Conservation (phyloP, 1,140 invertebrate species). For the Orius insidiosus region DNA sequence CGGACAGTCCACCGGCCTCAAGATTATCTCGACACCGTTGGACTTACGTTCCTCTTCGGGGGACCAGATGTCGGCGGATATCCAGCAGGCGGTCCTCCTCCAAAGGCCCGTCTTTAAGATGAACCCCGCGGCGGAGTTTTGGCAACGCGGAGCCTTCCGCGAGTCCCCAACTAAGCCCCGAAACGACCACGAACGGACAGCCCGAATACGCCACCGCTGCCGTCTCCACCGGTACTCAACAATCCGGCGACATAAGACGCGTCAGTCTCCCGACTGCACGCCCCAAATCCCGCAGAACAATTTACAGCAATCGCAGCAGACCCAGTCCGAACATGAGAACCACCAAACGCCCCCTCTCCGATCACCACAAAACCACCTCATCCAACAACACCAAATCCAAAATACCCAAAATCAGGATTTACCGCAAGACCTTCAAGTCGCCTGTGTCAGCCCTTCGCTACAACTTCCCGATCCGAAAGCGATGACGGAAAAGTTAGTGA, state of each 20-base stretch:
- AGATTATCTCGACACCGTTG: constrained; percentile 22
- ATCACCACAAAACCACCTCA: constrained; percentile 13
- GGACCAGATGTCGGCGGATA: constrained; percentile 20
- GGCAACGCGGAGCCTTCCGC: constrained; percentile 20
- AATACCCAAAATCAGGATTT: constrained; percentile 8
- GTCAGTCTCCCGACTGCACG: neutral
- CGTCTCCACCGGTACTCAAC: constrained; percentile 1
- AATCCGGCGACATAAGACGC: constrained; percentile 10
- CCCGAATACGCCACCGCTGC: constrained; percentile 1
- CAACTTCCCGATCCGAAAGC: constrained; percentile 20
- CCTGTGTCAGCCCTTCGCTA: constrained; percentile 14
- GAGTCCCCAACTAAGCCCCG: constrained; percentile 7
- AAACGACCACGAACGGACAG: constrained; percentile 12
- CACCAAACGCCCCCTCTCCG: constrained; percentile 8
- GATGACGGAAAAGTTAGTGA: constrained; percentile 23
- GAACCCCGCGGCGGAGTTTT: constrained; percentile 22
- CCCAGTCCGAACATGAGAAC: neutral
- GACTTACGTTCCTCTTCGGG: constrained; percentile 22
- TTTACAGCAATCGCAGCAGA: neutral
- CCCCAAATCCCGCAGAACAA: neutral
- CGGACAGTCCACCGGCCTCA: constrained; percentile 13
- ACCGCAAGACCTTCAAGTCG: constrained; percentile 16
- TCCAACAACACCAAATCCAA: constrained; percentile 10
- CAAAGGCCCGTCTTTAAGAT: constrained; percentile 24
- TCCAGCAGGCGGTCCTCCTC: constrained; percentile 22